These are phyloP conservation scores for Lineus longissimus DNA, from an alignment of 1,140 invertebrate genomes.

Conservation along the genomic window DNA sequence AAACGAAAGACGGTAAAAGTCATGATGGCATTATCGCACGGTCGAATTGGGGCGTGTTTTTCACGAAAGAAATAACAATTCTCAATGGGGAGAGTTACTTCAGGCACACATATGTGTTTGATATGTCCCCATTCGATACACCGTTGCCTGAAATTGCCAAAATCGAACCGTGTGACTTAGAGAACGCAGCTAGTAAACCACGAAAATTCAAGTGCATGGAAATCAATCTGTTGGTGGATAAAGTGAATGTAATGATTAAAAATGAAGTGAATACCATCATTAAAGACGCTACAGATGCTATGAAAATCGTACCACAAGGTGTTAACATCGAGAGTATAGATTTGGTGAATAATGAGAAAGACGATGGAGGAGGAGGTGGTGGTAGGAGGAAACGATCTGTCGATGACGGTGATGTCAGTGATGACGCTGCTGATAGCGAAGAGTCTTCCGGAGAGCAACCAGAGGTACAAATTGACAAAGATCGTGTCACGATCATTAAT, in stretches of 20 bases:
- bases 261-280: slow-evolving; percentile 5
- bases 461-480: neutral
- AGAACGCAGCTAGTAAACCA: neutral
- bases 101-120: neutral
- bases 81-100: slow-evolving; percentile 7
- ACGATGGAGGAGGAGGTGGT: neutral
- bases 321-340: neutral
- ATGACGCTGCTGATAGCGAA: neutral
- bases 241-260: neutral
- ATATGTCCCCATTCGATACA: slow-evolving; percentile 5
- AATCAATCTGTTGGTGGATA: slow-evolving; percentile 7
- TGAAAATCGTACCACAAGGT: neutral
- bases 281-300: neutral
- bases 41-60: slow-evolving; percentile 6
- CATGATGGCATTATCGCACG: neutral
- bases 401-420: neutral
- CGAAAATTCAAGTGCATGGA: slow-evolving; percentile 5
- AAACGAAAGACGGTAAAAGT: neutral
- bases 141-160: neutral
- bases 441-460: neutral
- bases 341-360: slow-evolving; percentile 1
- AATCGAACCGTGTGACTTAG: slow-evolving; percentile 3
- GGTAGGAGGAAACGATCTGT: neutral
- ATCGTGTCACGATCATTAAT: neutral
- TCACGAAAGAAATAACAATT: neutral